These are phyloP conservation scores for Oscheius sp. DNA, from an alignment of 2,888 invertebrate species.

Conservation along the genomic window DNA sequence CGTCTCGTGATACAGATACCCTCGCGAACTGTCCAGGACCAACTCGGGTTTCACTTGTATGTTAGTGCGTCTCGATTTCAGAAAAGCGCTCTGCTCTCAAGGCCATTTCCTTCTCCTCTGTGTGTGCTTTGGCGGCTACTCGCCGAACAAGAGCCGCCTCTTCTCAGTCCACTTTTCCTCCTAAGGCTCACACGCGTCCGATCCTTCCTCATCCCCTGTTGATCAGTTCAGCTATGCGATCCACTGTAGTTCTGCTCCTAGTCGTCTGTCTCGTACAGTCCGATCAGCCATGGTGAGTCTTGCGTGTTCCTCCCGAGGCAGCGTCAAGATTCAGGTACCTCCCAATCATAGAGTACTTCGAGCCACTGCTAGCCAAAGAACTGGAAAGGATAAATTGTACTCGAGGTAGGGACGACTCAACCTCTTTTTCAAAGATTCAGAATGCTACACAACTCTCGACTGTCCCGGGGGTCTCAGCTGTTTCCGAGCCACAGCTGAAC, in stretches of 20 bases:
- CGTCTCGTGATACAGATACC: no score
- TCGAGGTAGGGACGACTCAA: neutral
- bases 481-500: conserved; percentile 59
- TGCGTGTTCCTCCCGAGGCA: neutral
- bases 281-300: conserved; percentile 48
- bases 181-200: conserved; percentile 15
- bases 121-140: conserved; percentile 32
- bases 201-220: neutral
- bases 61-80: conserved; percentile 29
- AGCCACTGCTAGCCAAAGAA: conserved; percentile 34
- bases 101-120: conserved; percentile 21
- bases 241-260: neutral
- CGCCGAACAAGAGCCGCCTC: conserved; percentile 30
- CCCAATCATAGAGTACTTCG: conserved; percentile 49
- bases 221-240: neutral
- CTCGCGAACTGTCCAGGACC: neutral
- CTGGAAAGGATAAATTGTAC: conserved; percentile 23
- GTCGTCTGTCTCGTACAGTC: conserved; percentile 15
- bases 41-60: conserved; percentile 13
- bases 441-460: conserved; percentile 64
- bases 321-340: conserved; percentile 17
- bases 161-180: conserved; percentile 31
- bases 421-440: conserved; percentile 35
- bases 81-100: conserved; percentile 30
- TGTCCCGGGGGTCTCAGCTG: conserved; percentile 63